A percentile compares a stretch with the other conserved stretches of the same genome.
Evolutionary conservation across 2,888 invertebrate genomes (phyloP).

Genomic region (Scaptomyza cyrtandrae): DNA sequence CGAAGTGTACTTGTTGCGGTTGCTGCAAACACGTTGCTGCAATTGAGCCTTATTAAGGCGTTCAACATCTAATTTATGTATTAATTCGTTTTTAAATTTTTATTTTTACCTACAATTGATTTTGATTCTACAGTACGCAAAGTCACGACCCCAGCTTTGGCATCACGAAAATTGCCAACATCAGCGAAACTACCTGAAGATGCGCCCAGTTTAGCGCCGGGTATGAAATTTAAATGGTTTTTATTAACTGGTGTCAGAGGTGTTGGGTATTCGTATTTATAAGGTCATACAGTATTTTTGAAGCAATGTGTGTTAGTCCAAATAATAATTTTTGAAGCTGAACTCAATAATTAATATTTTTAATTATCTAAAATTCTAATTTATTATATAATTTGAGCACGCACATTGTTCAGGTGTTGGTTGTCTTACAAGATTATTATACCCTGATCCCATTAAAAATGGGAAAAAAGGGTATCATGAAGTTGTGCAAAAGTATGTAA

Average conservation of each 20-base stretch:
- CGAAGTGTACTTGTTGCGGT: slow-evolving; percentile 55
- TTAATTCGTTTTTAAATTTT: slow-evolving; percentile 20
- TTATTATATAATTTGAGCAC: neutral
- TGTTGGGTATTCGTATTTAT: slow-evolving; percentile 10
- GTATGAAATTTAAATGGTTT: slow-evolving; percentile 40
- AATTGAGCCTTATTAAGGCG: slow-evolving; percentile 23
- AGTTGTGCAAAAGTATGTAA: too few relatives aligned
- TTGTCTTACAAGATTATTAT: neutral
- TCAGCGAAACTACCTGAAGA: slow-evolving; percentile 43
- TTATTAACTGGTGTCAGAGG: neutral
- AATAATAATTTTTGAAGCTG: too few relatives aligned
- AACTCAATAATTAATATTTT: too few relatives aligned
- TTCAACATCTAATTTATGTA: slow-evolving; percentile 4
- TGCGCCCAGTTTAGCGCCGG: slow-evolving; percentile 42
- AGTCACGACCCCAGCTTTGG: neutral
- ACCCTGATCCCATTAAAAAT: too few relatives aligned
- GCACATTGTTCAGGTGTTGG: slow-evolving; percentile 7
- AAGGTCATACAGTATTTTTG: too few relatives aligned
- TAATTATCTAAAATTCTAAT: too few relatives aligned
- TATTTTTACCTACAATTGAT: neutral
- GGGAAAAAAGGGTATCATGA: too few relatives aligned
- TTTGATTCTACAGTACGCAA: slow-evolving; percentile 13
- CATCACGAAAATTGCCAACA: too few relatives aligned
- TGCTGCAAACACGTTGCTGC: slow-evolving; percentile 30
- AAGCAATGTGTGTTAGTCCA: too few relatives aligned